Evolutionary conservation across 2,888 invertebrate genomes (phyloP).

Genomic region (Megastigmus dorsalis): DNA sequence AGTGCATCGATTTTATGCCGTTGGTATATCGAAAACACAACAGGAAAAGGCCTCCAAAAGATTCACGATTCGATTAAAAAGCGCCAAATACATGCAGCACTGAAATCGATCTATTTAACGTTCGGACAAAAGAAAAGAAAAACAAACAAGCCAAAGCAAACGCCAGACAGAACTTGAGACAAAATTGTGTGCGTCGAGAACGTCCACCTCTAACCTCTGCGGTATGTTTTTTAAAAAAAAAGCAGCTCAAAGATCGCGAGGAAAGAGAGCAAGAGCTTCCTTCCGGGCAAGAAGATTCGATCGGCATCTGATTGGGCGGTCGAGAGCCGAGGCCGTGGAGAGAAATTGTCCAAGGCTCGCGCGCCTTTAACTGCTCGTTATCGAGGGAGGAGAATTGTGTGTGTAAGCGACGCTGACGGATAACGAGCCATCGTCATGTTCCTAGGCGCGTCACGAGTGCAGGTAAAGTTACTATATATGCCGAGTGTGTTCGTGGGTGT

Average conservation of each 20-base stretch:
- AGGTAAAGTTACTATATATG: conserved; percentile 62
- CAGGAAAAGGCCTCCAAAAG: too few species aligned
- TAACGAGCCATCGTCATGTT: conserved; percentile 58
- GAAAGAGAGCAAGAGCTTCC: not conserved
- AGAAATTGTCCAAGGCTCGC: conserved; percentile 24
- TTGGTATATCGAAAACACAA: too few species aligned
- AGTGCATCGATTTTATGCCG: too few species aligned
- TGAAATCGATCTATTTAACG: too few species aligned
- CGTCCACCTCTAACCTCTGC: not conserved
- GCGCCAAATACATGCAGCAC: too few species aligned
- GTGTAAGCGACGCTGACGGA: conserved; percentile 21
- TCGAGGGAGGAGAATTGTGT: conserved; percentile 28
- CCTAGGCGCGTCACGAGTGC: conserved; percentile 62
- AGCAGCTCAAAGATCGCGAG: not conserved
- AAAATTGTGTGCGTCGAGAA: too few species aligned
- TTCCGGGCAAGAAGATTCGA: not conserved
- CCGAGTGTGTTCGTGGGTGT: not conserved
- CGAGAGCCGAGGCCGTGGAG: conserved; percentile 9
- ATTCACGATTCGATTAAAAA: too few species aligned
- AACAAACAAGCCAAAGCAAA: too few species aligned
- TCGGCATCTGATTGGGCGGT: too few species aligned
- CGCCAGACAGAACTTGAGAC: too few species aligned
- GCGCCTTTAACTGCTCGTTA: conserved; percentile 39
- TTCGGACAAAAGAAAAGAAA: too few species aligned
- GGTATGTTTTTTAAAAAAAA: not conserved